Conservation (phyloP, 2,797 vertebrate genomes). For the Lerista edwardsae region DNA sequence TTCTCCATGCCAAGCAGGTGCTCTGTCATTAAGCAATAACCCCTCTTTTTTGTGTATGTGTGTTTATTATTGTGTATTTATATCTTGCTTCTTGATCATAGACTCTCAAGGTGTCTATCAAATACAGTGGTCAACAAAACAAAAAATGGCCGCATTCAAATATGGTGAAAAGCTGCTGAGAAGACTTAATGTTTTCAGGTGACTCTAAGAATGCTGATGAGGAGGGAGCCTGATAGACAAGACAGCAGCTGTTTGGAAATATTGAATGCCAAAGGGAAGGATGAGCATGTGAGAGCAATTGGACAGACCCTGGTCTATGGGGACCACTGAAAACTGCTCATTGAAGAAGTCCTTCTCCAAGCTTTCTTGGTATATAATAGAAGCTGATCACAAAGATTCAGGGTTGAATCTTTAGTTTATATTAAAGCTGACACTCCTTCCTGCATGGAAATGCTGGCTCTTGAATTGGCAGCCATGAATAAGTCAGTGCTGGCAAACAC, state of each 20-base stretch:
- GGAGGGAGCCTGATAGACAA: too few species aligned
- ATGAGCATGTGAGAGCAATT: not conserved
- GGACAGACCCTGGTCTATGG: not conserved
- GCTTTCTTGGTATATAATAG: not conserved
- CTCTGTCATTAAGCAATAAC: too few species aligned
- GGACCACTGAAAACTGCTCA: not conserved
- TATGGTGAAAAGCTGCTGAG: too few species aligned
- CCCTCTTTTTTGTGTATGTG: too few species aligned
- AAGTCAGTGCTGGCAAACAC: not conserved
- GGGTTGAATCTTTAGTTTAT: not conserved
- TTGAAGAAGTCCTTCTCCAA: not conserved
- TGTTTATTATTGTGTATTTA: too few species aligned
- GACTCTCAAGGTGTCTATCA: too few species aligned
- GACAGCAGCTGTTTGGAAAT: not conserved
- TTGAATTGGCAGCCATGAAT: not conserved
- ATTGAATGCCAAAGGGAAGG: not conserved
- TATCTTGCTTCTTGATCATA: too few species aligned
- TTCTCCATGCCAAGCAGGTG: too few species aligned
- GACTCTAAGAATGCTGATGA: not conserved
- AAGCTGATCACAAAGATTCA: not conserved
- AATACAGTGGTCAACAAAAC: too few species aligned
- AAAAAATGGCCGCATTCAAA: too few species aligned
- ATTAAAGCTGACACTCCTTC: not conserved
- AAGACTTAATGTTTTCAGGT: too few species aligned
- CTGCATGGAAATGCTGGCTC: not conserved